phyloP scores from a whole-genome alignment of 1,140 invertebrate species.

The Lucilia sericata region DNA sequence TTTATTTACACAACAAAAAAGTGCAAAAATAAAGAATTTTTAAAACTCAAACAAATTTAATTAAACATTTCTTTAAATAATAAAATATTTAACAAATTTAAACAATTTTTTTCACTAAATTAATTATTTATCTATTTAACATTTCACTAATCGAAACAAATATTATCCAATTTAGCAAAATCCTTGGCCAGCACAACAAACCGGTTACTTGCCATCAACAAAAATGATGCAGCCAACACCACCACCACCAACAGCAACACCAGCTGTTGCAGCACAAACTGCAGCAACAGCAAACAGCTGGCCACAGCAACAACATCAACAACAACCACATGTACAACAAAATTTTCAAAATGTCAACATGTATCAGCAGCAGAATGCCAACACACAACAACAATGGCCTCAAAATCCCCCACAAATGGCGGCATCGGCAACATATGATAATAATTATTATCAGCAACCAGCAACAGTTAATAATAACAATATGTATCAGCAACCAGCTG shows the following conservation, averaged over 20 bases:
- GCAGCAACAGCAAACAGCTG: constrained; percentile 25
- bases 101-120: no score
- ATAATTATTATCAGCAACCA: constrained; percentile 41
- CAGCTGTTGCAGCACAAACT: constrained; percentile 24
- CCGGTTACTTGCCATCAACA: constrained; percentile 34
- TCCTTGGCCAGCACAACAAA: constrained; percentile 20
- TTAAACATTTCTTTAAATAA: no score
- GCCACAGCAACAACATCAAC: constrained; percentile 18
- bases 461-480: background rate
- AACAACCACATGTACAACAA: background rate
- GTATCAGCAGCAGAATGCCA: background rate
- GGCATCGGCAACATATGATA: constrained; percentile 38
- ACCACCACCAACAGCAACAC: background rate
- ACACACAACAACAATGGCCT: constrained; percentile 45
- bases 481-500: constrained; percentile 45
- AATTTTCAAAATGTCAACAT: constrained; percentile 1
- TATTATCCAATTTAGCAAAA: background rate
- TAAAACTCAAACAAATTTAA: no score
- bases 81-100: no score
- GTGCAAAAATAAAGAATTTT: no score
- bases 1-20: no score
- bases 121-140: no score
- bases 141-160: no score
- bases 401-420: constrained; percentile 46
- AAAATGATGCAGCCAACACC: constrained; percentile 46